Percentiles rank a stretch among this genome's conserved stretches.
phyloP scores from a whole-genome alignment of 2,113 vertebrate genomes.

The Onychostruthus taczanowskii region DNA sequence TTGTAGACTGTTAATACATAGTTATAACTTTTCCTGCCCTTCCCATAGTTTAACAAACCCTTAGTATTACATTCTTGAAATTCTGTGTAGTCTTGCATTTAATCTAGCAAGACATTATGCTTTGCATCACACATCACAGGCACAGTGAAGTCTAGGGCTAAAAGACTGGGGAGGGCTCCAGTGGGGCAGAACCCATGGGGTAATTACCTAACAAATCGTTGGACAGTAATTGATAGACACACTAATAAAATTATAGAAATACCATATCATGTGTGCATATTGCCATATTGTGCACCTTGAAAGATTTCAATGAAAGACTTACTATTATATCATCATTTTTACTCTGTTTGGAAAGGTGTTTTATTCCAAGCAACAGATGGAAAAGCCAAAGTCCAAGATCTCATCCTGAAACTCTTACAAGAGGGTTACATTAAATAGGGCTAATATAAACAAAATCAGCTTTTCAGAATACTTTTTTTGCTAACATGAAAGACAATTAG shows the following conservation, averaged over 20 bases:
- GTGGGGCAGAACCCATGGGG: fast-evolving
- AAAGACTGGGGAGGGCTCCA: not conserved
- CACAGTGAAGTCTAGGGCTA: not conserved
- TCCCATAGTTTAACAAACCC: not conserved
- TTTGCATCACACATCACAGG: not conserved
- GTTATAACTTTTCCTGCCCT: not conserved
- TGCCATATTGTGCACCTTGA: not conserved
- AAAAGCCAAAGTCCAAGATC: not conserved
- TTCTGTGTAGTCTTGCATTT: not conserved
- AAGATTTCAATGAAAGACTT: not conserved
- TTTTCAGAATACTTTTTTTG: not conserved
- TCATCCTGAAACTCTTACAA: not conserved
- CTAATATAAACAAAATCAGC: not conserved
- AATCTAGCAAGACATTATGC: not conserved
- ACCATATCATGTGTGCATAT: not conserved
- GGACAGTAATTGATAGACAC: not conserved
- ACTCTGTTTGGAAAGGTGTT: not conserved
- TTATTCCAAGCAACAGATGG: not conserved
- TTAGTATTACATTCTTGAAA: not conserved
- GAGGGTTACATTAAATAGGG: not conserved
- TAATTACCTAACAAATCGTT: not conserved
- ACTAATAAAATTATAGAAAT: not conserved
- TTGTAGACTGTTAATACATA: not conserved
- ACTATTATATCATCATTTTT: not conserved
- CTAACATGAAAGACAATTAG: not conserved